These are phyloP conservation scores for Penaeus indicus DNA, from an alignment of 1,140 invertebrate genomes.

Conservation along the genomic window DNA sequence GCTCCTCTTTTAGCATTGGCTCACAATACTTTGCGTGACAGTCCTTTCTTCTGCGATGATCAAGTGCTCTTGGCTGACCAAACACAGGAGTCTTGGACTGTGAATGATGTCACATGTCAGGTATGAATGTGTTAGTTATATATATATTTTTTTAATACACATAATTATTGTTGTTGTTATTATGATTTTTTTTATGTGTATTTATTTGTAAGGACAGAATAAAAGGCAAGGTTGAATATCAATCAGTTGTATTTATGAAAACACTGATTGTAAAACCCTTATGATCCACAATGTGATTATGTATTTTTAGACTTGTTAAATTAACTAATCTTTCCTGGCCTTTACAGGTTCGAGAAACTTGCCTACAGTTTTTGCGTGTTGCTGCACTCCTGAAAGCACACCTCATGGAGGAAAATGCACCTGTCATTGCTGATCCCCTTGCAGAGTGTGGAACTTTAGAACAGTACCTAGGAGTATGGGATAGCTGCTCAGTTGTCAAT, in stretches of 20 bases:
- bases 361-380: constrained; percentile 87
- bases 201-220: background rate
- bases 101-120: constrained; percentile 61
- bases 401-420: constrained; percentile 85
- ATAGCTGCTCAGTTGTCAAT: constrained; percentile 69
- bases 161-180: constrained; percentile 68
- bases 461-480: constrained; percentile 79
- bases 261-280: too few relatives aligned
- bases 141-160: constrained; percentile 14
- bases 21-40: constrained; percentile 56
- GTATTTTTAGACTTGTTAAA: too few relatives aligned
- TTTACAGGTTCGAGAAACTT: constrained; percentile 73
- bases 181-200: background rate
- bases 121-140: constrained; percentile 13
- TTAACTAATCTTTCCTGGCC: too few relatives aligned
- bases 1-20: constrained; percentile 58
- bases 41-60: constrained; percentile 61
- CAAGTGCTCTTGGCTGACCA: constrained; percentile 43
- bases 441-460: constrained; percentile 81
- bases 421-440: constrained; percentile 75
- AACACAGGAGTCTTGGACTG: constrained; percentile 49
- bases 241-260: too few relatives aligned
- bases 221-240: too few relatives aligned
- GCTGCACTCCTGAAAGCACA: constrained; percentile 87
- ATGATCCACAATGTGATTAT: too few relatives aligned